Percentiles rank a stretch among this genome's conserved stretches.
These are phyloP conservation scores for Polyodon spathula DNA, from an alignment of 2,113 vertebrate genomes.

Conservation along the genomic window DNA sequence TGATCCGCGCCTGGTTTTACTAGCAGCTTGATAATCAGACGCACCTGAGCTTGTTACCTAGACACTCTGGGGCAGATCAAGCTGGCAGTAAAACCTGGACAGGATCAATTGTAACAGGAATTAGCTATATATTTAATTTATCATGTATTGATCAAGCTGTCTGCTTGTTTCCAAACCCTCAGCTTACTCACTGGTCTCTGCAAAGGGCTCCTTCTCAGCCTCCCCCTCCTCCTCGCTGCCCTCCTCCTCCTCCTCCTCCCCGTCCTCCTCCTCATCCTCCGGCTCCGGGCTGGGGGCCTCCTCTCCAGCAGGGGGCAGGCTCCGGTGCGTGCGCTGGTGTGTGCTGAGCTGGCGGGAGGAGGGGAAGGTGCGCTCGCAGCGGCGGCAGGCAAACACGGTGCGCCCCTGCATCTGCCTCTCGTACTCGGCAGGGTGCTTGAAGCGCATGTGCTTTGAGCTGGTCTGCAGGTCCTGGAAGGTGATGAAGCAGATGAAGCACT, in stretches of 20 bases:
- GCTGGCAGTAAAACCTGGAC: too few species aligned
- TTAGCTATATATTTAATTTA: too few species aligned
- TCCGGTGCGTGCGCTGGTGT: constrained; percentile 10
- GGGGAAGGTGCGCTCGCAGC: constrained; percentile 11
- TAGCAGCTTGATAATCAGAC: too few species aligned
- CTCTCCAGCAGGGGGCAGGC: neutral
- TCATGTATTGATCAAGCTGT: neutral
- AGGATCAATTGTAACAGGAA: too few species aligned
- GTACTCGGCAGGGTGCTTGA: constrained; percentile 6
- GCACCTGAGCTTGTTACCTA: too few species aligned
- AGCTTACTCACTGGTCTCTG: neutral
- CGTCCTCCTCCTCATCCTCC: neutral
- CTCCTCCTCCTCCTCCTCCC: neutral
- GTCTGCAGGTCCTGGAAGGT: constrained; percentile 9
- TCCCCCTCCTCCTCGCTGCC: neutral
- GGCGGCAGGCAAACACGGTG: constrained; percentile 3
- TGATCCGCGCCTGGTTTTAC: too few species aligned
- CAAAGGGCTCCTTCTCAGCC: neutral
- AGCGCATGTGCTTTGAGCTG: constrained; percentile 2
- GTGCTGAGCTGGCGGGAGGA: constrained; percentile 7
- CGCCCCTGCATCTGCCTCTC: neutral
- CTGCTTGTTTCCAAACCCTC: neutral
- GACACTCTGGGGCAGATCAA: too few species aligned
- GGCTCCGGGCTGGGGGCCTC: neutral
- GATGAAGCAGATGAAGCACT: constrained; percentile 8